phyloP scores from a whole-genome alignment of 2,888 invertebrate genomes.

The Gisinianus flammeolus region DNA sequence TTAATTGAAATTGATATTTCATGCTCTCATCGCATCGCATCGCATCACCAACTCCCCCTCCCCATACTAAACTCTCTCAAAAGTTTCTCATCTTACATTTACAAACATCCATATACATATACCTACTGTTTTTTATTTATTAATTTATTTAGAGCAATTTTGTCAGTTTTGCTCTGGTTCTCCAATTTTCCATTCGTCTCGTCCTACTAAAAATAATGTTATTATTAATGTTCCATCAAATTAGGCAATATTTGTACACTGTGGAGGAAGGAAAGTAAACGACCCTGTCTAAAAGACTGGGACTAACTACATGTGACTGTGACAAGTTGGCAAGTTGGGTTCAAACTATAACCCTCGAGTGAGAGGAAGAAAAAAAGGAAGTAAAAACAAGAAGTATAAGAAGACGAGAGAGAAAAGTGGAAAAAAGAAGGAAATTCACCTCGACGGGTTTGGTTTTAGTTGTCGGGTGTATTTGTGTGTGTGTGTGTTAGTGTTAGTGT shows the following conservation, averaged over 20 bases:
- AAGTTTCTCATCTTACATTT: too few relatives aligned
- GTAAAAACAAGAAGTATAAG: background rate
- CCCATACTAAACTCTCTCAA: too few relatives aligned
- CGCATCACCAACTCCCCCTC: too few relatives aligned
- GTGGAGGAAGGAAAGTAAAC: background rate
- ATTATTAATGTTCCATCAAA: slow-evolving; percentile 16
- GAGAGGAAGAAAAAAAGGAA: slow-evolving; percentile 5
- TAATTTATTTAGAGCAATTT: too few relatives aligned
- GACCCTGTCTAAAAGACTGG: background rate
- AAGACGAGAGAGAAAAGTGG: background rate
- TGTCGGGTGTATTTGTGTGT: background rate
- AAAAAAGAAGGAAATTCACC: background rate
- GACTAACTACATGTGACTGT: slow-evolving; percentile 8
- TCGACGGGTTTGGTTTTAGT: background rate
- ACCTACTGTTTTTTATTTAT: too few relatives aligned
- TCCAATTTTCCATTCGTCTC: background rate
- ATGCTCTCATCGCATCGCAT: too few relatives aligned
- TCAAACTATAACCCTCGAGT: background rate
- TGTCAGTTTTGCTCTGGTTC: background rate
- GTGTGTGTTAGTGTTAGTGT: background rate
- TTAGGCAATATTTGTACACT: slow-evolving; percentile 1
- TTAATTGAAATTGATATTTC: too few relatives aligned
- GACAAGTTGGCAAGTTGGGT: background rate
- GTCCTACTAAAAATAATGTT: background rate
- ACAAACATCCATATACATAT: too few relatives aligned